Conservation (phyloP, 1,140 invertebrate species). For the Leptinotarsa undecemlineata region DNA sequence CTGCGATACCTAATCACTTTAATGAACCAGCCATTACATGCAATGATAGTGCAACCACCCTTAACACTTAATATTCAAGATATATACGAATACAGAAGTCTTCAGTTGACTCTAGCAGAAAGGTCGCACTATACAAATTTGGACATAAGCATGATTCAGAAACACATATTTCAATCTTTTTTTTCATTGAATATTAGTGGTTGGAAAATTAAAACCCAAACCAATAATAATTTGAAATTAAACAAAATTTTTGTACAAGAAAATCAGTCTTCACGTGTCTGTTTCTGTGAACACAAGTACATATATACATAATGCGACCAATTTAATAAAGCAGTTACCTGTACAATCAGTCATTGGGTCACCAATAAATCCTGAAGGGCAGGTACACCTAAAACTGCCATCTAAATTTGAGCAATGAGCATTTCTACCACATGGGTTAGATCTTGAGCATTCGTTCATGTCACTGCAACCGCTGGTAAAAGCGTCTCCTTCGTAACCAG, state of each 20-base stretch:
- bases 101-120: no score
- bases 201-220: no score
- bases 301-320: slow-evolving; percentile 3
- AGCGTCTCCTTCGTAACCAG: slow-evolving; percentile 58
- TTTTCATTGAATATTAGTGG: no score
- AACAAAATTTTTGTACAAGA: slow-evolving; percentile 40
- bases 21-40: no score
- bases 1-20: no score
- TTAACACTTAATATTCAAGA: no score
- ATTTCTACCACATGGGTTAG: slow-evolving; percentile 69
- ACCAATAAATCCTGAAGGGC: slow-evolving; percentile 76
- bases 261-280: slow-evolving; percentile 53
- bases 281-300: slow-evolving; percentile 37
- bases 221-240: not conserved
- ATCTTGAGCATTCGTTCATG: slow-evolving; percentile 69
- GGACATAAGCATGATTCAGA: no score
- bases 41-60: no score
- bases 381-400: slow-evolving; percentile 74
- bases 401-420: slow-evolving; percentile 74
- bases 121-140: no score
- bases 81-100: no score
- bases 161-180: no score
- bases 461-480: slow-evolving; percentile 69
- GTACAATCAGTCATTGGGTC: slow-evolving; percentile 72
- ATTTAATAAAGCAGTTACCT: slow-evolving; percentile 59